Evolutionary conservation across 2,113 vertebrate genomes (phyloP), one percentile per base, ranked within the genome.

Genomic region (Myotis lucifugus): DNA sequence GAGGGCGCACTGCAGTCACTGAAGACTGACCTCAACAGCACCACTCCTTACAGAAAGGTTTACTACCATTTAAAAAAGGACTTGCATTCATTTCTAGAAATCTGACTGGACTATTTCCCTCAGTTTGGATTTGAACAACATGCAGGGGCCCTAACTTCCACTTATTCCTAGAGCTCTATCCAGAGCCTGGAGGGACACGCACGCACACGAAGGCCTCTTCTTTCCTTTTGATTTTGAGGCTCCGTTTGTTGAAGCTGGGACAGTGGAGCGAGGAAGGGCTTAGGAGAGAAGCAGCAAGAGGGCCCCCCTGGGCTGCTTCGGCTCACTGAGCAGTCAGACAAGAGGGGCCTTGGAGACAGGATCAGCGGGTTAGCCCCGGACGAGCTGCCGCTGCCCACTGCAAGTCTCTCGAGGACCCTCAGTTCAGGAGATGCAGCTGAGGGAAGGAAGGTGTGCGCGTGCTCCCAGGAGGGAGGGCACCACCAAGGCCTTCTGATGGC

Each of bases 401-500:
- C 64, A 67, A 67, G 64, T 67, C 64, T 67, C 32, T 32, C 1
- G 15, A 32, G 64, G 64, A 17, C 64, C 14, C 64, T n/a, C 14
- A n/a, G 64, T 15, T 67, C 15, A 67, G 32, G 64, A 67, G 64
- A 17, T n/a, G 64, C 64, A 3, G 29, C 64, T 2, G 13, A 13
- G 32, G 29, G 64, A 67, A n/a, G 64, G 32, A 64, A n/a, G 64
- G 64, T 17, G 32, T 15, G 64, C 6, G 64, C 3, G 32, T 67
- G 64, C 64, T 66, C 64, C 56, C 27, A 15, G 29, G 64, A 15
- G 29, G 64, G 64, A 32, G 64, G 32, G 27, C 29, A 32, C 64
- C 27, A 29, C 27, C 29, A 11, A 11, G 21, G 1, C 52, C 34
- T 77, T 76, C 42, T 0, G 0, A 29, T 0, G 4, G 27, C 61